Evolutionary conservation across 2,888 invertebrate species (phyloP), one percentile per base, ranked within the genome.

Genomic region (Hirtodrosophila histrioides): DNA sequence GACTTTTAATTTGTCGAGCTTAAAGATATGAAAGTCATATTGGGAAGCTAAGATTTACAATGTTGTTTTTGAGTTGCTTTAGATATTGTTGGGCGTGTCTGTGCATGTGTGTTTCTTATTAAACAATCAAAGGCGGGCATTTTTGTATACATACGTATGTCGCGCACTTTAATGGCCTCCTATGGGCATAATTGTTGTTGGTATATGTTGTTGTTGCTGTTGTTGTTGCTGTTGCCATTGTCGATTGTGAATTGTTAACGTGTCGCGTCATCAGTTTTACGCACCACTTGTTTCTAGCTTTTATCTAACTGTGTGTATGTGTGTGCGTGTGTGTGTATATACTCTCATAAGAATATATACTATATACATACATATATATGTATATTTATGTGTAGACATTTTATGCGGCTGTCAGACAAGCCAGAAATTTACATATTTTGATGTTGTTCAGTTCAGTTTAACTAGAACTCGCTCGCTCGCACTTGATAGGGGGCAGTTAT

Each of bases 231-330:
- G 56, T 70, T 64, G 67, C 53, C 49, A 35, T 46, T 61, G 44
- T 49, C 44, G 46, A 66, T 64, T 69, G 70, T 55, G 70, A 56
- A 66, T 70, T 73, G 75, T 78, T 78, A 74, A 78, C 82, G 82
- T 78, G 79, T 74, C 82, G 71, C 78, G 77, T 86, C 86, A 83
- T 73, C 80, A 86, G 78, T 79, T 86, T 86, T 73, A 73, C 86
- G 77, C 86, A 73, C 80, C 80, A 83, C 84, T 86, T 80, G 70
- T 62, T 80, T 64, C 50, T 58, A 39, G 35, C 35, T 46, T 45
- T 51, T 40, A 45, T 39, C 17, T 35, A 17, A 17, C 12, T 33
- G 9, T 11, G 7, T 37, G 11, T 33, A 11, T 24, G 23, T 60
- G 44, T 23, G 11, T 24, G 23, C 51, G 44, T 23, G 11, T 35